phyloP scores from a whole-genome alignment of 2,888 invertebrate genomes.

The Poecilus cupreus region DNA sequence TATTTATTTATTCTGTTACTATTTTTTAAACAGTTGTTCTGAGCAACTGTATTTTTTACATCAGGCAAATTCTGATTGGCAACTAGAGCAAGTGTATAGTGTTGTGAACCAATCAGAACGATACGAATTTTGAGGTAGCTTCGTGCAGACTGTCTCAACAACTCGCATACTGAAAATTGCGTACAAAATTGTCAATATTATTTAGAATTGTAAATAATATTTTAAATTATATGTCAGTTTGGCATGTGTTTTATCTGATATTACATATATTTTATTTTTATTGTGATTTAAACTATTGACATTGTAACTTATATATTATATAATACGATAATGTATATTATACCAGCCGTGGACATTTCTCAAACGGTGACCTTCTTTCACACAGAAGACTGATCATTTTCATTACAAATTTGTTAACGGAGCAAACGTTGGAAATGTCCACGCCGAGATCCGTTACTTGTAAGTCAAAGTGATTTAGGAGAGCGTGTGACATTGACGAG shows the following conservation, averaged over 20 bases:
- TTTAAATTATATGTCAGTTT: constrained; percentile 50
- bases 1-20: background rate
- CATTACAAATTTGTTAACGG: constrained; percentile 55
- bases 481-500: constrained; percentile 16
- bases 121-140: background rate
- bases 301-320: constrained; percentile 46
- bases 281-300: constrained; percentile 53
- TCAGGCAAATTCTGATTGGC: background rate
- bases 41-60: too few relatives aligned
- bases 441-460: constrained; percentile 15
- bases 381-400: constrained; percentile 55
- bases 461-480: background rate
- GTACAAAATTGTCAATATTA: constrained; percentile 59
- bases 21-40: background rate
- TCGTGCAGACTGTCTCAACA: background rate
- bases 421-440: constrained; percentile 55
- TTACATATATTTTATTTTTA: constrained; percentile 49
- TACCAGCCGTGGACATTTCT: constrained; percentile 57
- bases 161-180: background rate
- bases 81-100: background rate
- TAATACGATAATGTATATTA: constrained; percentile 40
- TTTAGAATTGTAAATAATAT: constrained; percentile 56
- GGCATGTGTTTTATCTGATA: constrained; percentile 49
- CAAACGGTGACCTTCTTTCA: constrained; percentile 11
- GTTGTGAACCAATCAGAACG: constrained; percentile 5